Percentiles rank a stretch among this genome's conserved stretches.
Conservation (phyloP, 1,140 invertebrate genomes). For the Delia radicum region DNA sequence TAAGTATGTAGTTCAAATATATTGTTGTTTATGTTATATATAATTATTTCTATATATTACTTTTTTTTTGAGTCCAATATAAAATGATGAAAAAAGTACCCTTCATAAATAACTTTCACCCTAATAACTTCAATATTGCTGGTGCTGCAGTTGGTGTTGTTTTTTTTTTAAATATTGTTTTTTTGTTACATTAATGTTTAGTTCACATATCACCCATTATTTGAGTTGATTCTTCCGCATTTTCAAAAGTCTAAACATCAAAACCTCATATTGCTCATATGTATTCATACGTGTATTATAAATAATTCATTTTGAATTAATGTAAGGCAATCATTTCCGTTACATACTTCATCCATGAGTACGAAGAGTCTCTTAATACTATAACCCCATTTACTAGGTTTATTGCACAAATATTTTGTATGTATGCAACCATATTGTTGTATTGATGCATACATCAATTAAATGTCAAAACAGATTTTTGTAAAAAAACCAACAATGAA, state of each 20-base stretch:
- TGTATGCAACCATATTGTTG: background rate
- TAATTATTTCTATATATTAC: no score
- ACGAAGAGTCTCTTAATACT: no score
- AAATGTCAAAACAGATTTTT: constrained; percentile 20
- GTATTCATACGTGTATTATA: background rate
- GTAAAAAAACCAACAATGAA: background rate
- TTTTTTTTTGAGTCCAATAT: no score
- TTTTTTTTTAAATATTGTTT: no score
- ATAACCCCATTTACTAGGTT: background rate
- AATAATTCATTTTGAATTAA: constrained; percentile 24
- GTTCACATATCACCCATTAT: background rate
- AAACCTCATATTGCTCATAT: constrained; percentile 4
- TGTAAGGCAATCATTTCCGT: constrained; percentile 23
- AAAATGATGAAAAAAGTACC: no score
- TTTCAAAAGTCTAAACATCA: constrained; percentile 22
- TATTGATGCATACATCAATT: constrained; percentile 21
- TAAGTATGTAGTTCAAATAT: no score
- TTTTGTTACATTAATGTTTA: no score
- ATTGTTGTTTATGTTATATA: no score
- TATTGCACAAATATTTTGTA: background rate
- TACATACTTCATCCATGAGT: background rate
- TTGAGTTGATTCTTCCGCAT: constrained; percentile 9
- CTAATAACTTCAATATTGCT: no score
- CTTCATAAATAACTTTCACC: no score
- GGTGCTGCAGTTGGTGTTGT: no score